A percentile compares a stretch with the other conserved stretches of the same genome.
These are phyloP conservation scores for Mandrillus leucophaeus DNA, from an alignment of 2,113 vertebrate species.

Conservation along the genomic window DNA sequence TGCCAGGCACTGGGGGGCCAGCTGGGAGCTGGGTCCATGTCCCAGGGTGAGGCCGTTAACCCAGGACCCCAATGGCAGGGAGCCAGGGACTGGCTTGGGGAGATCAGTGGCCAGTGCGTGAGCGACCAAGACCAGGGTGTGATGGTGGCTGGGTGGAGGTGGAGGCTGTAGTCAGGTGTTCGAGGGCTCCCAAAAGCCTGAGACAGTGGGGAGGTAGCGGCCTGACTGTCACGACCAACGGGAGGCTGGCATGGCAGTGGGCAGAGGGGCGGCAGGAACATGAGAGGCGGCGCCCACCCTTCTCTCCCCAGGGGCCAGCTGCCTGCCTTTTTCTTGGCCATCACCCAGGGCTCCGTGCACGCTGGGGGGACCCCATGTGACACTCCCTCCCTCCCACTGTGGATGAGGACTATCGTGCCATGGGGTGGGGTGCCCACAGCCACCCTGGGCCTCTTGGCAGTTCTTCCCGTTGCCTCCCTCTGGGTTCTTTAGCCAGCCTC, in stretches of 20 bases:
- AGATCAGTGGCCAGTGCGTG: rapidly evolving
- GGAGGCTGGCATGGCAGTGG: not conserved
- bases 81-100: not conserved
- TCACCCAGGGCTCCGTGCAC: not conserved
- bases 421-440: not conserved
- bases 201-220: rapidly evolving
- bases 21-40: not conserved
- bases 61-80: not conserved
- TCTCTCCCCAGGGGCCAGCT: not conserved
- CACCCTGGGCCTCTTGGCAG: rapidly evolving
- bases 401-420: not conserved
- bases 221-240: not conserved
- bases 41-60: not conserved
- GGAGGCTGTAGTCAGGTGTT: not conserved
- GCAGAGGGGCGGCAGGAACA: slow-evolving; percentile 9
- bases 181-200: rapidly evolving
- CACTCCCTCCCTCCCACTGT: not conserved
- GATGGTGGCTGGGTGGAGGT: rapidly evolving
- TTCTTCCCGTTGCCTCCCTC: not conserved
- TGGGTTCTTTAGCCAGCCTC: not conserved
- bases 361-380: not conserved
- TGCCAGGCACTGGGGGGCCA: not conserved
- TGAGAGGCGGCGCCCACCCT: not conserved
- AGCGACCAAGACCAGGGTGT: rapidly evolving
- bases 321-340: not conserved